phyloP scores from a whole-genome alignment of 2,797 vertebrate species.

The Notolabrus celidotus region DNA sequence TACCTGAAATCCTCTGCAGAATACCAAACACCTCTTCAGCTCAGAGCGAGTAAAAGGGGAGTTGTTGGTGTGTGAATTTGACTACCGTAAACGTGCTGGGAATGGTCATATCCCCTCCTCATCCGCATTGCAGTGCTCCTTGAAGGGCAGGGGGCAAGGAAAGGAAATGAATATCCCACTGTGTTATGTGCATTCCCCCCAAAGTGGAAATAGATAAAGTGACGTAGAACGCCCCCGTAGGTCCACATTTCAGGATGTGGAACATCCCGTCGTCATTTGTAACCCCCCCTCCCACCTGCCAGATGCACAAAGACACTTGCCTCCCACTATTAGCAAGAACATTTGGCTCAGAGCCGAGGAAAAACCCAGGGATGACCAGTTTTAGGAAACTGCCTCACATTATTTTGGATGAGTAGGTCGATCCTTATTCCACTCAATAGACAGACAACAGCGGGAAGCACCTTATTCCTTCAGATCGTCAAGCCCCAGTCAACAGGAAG shows the following conservation, averaged over 20 bases:
- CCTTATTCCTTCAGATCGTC: conserved; percentile 54
- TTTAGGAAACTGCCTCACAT: conserved; percentile 52
- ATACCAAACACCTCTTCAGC: conserved; percentile 71
- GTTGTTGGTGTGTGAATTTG: conserved; percentile 53
- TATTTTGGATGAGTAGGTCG: conserved; percentile 14
- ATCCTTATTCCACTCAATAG: conserved; percentile 27
- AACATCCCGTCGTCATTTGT: conserved; percentile 65
- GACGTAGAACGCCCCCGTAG: conserved; percentile 36
- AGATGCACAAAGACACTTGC: conserved; percentile 44
- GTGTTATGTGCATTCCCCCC: conserved; percentile 64
- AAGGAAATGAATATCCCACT: conserved; percentile 67
- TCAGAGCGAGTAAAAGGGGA: conserved; percentile 27
- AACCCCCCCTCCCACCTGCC: conserved; percentile 47
- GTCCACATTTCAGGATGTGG: conserved; percentile 66
- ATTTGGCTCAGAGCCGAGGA: conserved; percentile 33
- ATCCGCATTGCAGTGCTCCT: conserved; percentile 73
- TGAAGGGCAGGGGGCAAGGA: conserved; percentile 52
- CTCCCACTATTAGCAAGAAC: conserved; percentile 26
- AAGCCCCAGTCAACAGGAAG: conserved; percentile 65
- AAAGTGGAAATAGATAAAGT: conserved; percentile 73
- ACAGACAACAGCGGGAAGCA: conserved; percentile 18
- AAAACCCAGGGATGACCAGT: conserved; percentile 40
- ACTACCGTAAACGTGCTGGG: conserved; percentile 71
- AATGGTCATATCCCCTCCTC: conserved; percentile 68
- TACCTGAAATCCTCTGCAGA: conserved; percentile 67